These are phyloP conservation scores for Turritopsis dohrnii DNA, from an alignment of 30 jellyfish, hydroid and myxozoan species.

Conservation along the genomic window DNA sequence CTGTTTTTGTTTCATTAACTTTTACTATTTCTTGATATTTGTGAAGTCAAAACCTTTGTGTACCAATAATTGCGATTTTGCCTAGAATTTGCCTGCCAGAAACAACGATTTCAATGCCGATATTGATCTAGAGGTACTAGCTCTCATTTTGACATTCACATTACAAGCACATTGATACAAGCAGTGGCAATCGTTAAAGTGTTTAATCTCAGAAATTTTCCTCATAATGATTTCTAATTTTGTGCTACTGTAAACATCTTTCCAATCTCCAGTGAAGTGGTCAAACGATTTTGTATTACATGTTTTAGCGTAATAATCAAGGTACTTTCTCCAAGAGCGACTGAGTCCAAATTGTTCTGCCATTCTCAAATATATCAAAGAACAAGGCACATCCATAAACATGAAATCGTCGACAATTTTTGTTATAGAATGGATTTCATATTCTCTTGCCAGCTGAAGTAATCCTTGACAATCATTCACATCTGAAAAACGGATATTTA, in stretches of 20 bases:
- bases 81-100: not conserved
- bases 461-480: not conserved
- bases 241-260: not conserved
- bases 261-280: not conserved
- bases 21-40: no score
- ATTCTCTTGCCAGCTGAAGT: not conserved
- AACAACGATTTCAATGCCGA: not conserved
- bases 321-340: not conserved
- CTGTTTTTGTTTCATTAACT: no score
- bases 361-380: not conserved
- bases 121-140: not conserved
- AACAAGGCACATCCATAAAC: not conserved
- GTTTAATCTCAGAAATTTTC: not conserved
- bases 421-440: not conserved
- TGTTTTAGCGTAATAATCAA: not conserved
- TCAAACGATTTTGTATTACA: not conserved
- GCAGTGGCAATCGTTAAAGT: not conserved
- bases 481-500: no score
- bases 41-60: no score
- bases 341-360: not conserved
- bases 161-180: not conserved
- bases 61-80: no score
- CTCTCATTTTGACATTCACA: not conserved
- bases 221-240: not conserved
- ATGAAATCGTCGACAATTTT: not conserved